phyloP scores from a whole-genome alignment of 2,888 invertebrate species.

The Hesperia comma region DNA sequence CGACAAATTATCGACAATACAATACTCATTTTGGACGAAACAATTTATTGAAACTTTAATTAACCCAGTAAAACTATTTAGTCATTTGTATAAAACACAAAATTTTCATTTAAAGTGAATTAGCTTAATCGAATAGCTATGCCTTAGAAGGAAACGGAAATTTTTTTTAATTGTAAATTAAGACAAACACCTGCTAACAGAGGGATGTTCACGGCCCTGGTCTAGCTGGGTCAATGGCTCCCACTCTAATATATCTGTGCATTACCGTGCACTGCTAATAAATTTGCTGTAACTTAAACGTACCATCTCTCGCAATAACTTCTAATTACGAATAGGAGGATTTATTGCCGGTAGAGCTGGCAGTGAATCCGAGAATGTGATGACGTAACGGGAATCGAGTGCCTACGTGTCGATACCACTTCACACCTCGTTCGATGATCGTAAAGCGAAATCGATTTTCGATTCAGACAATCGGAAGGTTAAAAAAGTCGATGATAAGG shows the following conservation, averaged over 20 bases:
- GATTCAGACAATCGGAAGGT: conserved; percentile 28
- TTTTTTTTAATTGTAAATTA: neutral
- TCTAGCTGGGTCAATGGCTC: conserved; percentile 2
- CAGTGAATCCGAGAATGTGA: conserved; percentile 28
- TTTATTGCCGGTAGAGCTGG: conserved; percentile 43
- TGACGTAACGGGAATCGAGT: conserved; percentile 50
- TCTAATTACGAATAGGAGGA: conserved; percentile 41
- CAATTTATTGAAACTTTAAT: no score
- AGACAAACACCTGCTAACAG: conserved; percentile 9
- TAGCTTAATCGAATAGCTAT: neutral
- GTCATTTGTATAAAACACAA: neutral
- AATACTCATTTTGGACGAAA: no score
- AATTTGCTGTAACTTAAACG: conserved; percentile 12
- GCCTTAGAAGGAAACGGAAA: no score
- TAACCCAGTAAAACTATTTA: neutral
- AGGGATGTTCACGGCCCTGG: conserved; percentile 2
- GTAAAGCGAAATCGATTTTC: conserved; percentile 57
- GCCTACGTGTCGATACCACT: conserved; percentile 62
- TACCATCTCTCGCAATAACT: conserved; percentile 29
- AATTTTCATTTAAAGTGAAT: neutral
- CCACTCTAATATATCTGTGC: conserved; percentile 24
- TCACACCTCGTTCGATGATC: conserved; percentile 65
- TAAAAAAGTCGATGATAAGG: conserved; percentile 23
- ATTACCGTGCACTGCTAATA: conserved; percentile 29
- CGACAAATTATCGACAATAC: no score